Evolutionary conservation across 1,140 invertebrate genomes (phyloP).

Genomic region (Bombus pascuorum): DNA sequence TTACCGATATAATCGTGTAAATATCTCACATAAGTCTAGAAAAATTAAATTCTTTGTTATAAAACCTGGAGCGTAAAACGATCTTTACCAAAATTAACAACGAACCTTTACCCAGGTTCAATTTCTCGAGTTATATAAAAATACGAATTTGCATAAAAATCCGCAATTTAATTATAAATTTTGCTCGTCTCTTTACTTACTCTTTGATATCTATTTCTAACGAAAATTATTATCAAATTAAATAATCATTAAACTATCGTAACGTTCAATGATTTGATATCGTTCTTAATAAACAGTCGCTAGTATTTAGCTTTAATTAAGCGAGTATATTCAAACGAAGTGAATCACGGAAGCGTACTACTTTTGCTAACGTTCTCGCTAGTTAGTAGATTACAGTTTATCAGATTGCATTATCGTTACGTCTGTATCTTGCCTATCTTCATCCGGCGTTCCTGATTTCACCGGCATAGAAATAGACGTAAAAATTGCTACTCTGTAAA

Average conservation of each 20-base stretch:
- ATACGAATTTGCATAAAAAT: too few species aligned
- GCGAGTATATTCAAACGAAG: neutral
- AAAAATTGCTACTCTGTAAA: neutral
- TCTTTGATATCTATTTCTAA: neutral
- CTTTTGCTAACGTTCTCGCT: neutral
- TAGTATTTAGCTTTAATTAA: slow-evolving; percentile 7
- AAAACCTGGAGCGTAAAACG: too few species aligned
- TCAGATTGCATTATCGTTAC: slow-evolving; percentile 30
- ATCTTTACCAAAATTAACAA: too few species aligned
- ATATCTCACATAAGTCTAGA: accelerated
- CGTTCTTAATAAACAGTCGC: neutral
- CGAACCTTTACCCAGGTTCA: too few species aligned
- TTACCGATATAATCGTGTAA: too few species aligned
- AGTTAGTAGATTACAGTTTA: neutral
- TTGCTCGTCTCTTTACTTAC: neutral
- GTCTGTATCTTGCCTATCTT: neutral
- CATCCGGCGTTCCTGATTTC: slow-evolving; percentile 16
- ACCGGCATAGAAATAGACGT: neutral
- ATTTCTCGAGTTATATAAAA: too few species aligned
- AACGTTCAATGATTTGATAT: too few species aligned
- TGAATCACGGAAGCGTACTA: slow-evolving; percentile 25
- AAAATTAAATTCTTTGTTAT: too few species aligned
- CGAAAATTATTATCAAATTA: neutral
- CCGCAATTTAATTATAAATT: neutral
- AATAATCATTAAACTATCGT: neutral